Evolutionary conservation across 2,797 vertebrate species (phyloP).

Genomic region (Diglossa cyanea): DNA sequence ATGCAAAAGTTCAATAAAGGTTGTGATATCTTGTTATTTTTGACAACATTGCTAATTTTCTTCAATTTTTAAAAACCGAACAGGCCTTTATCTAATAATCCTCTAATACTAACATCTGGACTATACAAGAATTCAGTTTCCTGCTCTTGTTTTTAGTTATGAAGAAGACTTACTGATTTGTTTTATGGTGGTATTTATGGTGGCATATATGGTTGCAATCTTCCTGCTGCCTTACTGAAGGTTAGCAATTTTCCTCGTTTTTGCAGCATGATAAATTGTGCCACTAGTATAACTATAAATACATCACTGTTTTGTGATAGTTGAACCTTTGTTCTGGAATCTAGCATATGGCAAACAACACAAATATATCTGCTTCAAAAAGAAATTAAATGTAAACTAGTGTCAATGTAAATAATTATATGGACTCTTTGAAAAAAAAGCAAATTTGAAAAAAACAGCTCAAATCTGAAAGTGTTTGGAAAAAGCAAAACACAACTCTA

Average conservation of each 20-base stretch:
- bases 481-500: neutral
- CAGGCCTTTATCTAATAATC: neutral
- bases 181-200: neutral
- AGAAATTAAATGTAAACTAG: neutral
- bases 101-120: neutral
- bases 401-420: neutral
- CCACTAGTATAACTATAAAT: neutral
- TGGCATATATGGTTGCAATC: neutral
- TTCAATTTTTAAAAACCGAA: neutral
- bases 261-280: neutral
- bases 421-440: neutral
- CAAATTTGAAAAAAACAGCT: neutral
- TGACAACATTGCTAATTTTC: neutral
- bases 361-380: neutral
- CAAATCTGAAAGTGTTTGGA: neutral
- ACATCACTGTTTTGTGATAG: neutral
- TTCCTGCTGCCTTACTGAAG: neutral
- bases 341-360: neutral
- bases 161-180: neutral
- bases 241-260: neutral
- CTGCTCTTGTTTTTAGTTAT: neutral
- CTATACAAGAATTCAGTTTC: neutral
- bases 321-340: slow-evolving; percentile 5
- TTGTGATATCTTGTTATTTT: neutral
- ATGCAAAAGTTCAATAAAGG: neutral